Evolutionary conservation across 2,888 invertebrate genomes (phyloP).

Genomic region (Tenthredo scrophulariae): DNA sequence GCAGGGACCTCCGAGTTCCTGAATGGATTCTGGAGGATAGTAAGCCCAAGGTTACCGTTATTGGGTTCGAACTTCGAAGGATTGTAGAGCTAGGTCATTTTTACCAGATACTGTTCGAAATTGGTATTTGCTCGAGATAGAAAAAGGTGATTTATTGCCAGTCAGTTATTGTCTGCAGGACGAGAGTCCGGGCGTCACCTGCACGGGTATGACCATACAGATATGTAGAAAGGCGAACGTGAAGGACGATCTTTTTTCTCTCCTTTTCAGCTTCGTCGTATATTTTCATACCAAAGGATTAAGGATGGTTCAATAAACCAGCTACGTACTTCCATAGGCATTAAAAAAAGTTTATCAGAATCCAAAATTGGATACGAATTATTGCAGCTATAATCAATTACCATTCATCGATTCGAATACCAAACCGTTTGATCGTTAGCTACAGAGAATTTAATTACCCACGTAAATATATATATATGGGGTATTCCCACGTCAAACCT

Average conservation of each 20-base stretch:
- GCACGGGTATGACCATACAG: not conserved
- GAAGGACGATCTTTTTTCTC: not conserved
- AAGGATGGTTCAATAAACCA: not conserved
- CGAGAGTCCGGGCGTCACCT: constrained; percentile 35
- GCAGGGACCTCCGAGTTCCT: constrained; percentile 31
- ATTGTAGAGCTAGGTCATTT: constrained; percentile 47
- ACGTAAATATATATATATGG: too few species aligned
- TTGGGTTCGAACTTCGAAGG: constrained; percentile 36
- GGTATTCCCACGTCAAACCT: too few species aligned
- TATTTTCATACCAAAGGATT: not conserved
- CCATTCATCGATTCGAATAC: not conserved
- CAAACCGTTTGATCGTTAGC: not conserved
- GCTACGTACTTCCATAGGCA: not conserved
- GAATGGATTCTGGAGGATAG: constrained; percentile 38
- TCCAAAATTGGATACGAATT: not conserved
- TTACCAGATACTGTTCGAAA: constrained; percentile 48
- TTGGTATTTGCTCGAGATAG: constrained; percentile 32
- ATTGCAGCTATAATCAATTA: not conserved
- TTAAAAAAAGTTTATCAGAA: not conserved
- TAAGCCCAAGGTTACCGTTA: constrained; percentile 33
- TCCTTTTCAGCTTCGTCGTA: not conserved
- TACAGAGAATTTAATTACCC: not conserved
- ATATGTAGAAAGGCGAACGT: not conserved
- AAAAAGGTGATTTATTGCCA: constrained; percentile 43
- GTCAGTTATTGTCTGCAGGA: constrained; percentile 41